Conservation (phyloP, 2,888 invertebrate genomes). For the Hirtodrosophila duncani region DNA sequence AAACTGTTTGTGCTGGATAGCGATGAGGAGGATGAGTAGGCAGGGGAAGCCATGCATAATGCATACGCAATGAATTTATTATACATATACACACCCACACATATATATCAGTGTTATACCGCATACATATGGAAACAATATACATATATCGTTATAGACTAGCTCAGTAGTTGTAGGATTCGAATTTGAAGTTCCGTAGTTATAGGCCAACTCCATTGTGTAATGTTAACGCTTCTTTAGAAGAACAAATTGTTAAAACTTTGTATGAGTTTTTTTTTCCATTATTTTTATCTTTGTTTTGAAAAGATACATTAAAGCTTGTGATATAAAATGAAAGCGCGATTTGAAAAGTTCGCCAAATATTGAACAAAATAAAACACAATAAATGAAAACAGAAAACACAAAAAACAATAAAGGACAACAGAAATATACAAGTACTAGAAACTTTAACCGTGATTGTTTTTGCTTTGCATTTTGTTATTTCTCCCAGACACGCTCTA, state of each 20-base stretch:
- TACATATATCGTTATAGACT: slow-evolving; percentile 33
- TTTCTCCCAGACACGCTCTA: too few species aligned
- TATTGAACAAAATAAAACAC: too few species aligned
- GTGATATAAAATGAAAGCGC: slow-evolving; percentile 64
- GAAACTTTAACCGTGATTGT: too few species aligned
- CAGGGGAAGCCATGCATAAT: not conserved
- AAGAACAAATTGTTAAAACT: slow-evolving; percentile 63
- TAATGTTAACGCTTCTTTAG: slow-evolving; percentile 68
- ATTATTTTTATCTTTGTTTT: slow-evolving; percentile 14
- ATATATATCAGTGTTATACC: slow-evolving; percentile 41
- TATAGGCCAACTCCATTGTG: slow-evolving; percentile 45
- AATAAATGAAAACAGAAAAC: slow-evolving; percentile 21
- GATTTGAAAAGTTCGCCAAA: slow-evolving; percentile 59
- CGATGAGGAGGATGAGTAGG: slow-evolving; percentile 67
- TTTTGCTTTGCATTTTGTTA: too few species aligned
- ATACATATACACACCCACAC: slow-evolving; percentile 24
- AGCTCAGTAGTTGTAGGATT: slow-evolving; percentile 31
- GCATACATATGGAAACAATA: slow-evolving; percentile 52
- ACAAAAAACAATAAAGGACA: not conserved
- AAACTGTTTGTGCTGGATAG: slow-evolving; percentile 71
- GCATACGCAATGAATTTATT: slow-evolving; percentile 44
- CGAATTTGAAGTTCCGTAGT: slow-evolving; percentile 38
- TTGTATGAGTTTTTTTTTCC: slow-evolving; percentile 37
- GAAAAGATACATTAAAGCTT: slow-evolving; percentile 56
- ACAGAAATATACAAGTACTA: too few species aligned